A percentile compares a stretch with the other conserved stretches of the same genome.
Conservation (phyloP, 2,888 invertebrate genomes). For the Seira musarum region DNA sequence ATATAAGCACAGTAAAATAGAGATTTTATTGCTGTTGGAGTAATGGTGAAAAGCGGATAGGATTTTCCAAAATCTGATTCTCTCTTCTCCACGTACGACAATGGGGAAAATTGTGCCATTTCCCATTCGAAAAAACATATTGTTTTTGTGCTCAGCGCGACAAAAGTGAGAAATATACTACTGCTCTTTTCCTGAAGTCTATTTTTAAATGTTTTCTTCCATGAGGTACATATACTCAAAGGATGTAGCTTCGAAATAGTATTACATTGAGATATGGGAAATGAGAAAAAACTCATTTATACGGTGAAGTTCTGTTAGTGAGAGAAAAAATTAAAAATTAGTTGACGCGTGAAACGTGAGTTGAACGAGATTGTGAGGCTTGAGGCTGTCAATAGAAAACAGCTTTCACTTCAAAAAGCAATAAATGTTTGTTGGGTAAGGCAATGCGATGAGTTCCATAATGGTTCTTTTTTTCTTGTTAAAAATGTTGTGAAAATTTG, state of each 20-base stretch:
- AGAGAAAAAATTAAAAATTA: slow-evolving; percentile 49
- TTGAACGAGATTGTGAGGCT: slow-evolving; percentile 43
- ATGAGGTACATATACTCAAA: neutral
- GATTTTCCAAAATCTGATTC: too few relatives aligned
- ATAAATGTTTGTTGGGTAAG: neutral
- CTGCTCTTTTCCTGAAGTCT: neutral
- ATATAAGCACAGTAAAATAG: too few relatives aligned
- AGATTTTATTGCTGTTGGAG: too few relatives aligned
- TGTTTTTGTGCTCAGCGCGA: too few relatives aligned
- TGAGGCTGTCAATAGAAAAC: slow-evolving; percentile 46
- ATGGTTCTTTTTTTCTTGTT: too few relatives aligned
- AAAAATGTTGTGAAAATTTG: too few relatives aligned
- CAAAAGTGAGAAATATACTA: neutral
- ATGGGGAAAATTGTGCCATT: too few relatives aligned
- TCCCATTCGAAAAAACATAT: too few relatives aligned
- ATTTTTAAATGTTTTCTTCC: slow-evolving; percentile 4
- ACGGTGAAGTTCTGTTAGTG: too few relatives aligned
- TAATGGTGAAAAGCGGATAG: too few relatives aligned
- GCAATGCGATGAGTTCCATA: too few relatives aligned
- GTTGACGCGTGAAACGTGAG: slow-evolving; percentile 57
- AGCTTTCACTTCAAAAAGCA: slow-evolving; percentile 5
- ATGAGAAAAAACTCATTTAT: neutral
- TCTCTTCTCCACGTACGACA: too few relatives aligned
- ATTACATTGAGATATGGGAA: neutral
- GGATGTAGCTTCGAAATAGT: neutral